Conservation (phyloP, 2,888 invertebrate species). For the Limnephilus marmoratus region DNA sequence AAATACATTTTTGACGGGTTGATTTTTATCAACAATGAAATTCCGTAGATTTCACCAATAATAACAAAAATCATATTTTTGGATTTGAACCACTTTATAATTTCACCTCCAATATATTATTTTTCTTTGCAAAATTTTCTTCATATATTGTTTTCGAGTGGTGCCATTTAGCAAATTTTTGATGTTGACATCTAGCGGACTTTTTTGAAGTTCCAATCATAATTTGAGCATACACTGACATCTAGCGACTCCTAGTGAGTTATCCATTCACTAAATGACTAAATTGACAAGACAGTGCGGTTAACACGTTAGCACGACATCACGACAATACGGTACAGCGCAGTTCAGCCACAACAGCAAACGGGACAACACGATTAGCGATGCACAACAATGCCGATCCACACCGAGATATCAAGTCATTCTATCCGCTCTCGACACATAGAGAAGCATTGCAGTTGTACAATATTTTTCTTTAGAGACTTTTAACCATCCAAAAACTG, state of each 20-base stretch:
- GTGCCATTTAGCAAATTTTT: too few species aligned
- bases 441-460: not conserved
- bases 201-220: too few species aligned
- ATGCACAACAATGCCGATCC: constrained; percentile 66
- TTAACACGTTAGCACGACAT: not conserved
- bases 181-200: too few species aligned
- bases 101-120: too few species aligned
- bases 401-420: constrained; percentile 53
- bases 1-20: too few species aligned
- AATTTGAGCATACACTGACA: not conserved
- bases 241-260: constrained; percentile 22
- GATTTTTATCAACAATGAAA: too few species aligned
- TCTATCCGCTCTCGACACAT: constrained; percentile 17
- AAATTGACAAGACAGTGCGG: not conserved
- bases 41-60: too few species aligned
- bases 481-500: not conserved
- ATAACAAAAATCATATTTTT: too few species aligned
- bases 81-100: too few species aligned
- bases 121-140: too few species aligned
- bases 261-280: constrained; percentile 6
- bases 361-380: constrained; percentile 37
- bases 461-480: constrained; percentile 35
- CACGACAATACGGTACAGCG: not conserved
- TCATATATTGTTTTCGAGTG: too few species aligned
- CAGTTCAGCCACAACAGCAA: constrained; percentile 23